These are phyloP conservation scores for Artibeus jamaicensis DNA, from an alignment of 2,797 vertebrate species.

Conservation along the genomic window DNA sequence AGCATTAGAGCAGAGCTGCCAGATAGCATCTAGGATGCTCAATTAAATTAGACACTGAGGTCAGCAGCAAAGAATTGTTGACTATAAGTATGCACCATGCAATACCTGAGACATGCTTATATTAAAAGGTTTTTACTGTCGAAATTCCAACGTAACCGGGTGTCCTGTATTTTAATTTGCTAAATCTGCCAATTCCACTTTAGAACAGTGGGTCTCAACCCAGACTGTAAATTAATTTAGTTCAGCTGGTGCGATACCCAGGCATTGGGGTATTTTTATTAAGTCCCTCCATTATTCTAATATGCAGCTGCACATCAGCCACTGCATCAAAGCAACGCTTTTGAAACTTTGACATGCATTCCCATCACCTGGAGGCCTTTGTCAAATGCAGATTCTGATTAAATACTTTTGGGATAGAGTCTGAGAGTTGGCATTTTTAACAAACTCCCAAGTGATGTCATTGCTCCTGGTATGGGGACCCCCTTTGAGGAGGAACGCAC, in stretches of 20 bases:
- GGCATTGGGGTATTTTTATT: background rate
- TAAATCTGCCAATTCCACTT: background rate
- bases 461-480: background rate
- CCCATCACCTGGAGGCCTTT: background rate
- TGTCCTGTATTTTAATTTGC: background rate
- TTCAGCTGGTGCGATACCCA: background rate
- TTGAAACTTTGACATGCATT: background rate
- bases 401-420: background rate
- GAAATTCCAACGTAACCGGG: background rate
- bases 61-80: background rate
- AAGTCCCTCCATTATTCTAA: background rate
- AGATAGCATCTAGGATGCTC: background rate
- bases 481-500: background rate
- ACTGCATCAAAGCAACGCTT: background rate
- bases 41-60: background rate
- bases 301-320: background rate
- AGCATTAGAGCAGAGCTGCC: background rate
- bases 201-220: background rate
- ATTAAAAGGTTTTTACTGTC: background rate
- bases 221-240: background rate
- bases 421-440: background rate
- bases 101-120: background rate
- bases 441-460: background rate
- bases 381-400: background rate
- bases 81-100: background rate